Conservation (phyloP, 1,140 invertebrate species). For the Copidosoma floridanum region DNA sequence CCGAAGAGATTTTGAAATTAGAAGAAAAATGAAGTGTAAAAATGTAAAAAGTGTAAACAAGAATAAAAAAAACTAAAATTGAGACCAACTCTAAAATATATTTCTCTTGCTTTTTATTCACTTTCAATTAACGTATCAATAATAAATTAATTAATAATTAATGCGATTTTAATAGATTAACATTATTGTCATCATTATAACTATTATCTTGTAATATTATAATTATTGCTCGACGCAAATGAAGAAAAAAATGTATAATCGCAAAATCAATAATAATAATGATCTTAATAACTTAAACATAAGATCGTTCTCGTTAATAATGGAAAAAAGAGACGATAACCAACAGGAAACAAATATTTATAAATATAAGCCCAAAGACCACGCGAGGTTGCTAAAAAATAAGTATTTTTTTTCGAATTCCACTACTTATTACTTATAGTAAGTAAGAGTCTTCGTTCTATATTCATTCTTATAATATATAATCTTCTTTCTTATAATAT, state of each 20-base stretch:
- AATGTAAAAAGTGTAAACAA: too few species aligned
- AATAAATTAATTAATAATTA: conserved; percentile 19
- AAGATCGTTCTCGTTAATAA: conserved; percentile 14
- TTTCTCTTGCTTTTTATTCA: conserved; percentile 23
- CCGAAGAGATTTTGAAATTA: too few species aligned
- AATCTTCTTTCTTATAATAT: too few species aligned
- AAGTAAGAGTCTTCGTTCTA: neutral
- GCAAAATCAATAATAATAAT: neutral
- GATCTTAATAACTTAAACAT: conserved; percentile 6
- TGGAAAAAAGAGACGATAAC: conserved; percentile 19
- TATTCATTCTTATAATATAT: too few species aligned
- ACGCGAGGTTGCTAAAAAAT: conserved; percentile 14
- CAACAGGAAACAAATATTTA: conserved; percentile 21
- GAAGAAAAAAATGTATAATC: neutral
- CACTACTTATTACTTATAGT: neutral
- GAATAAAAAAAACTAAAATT: conserved; percentile 14
- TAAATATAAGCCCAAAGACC: conserved; percentile 11
- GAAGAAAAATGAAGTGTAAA: neutral
- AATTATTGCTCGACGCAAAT: conserved; percentile 23
- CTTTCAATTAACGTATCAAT: conserved; percentile 19
- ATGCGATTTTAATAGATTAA: conserved; percentile 10
- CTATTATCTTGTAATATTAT: conserved; percentile 32
- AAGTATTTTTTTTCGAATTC: too few species aligned
- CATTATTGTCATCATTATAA: conserved; percentile 37
- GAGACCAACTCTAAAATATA: neutral